Base-by-base conservation (phyloP, 2,113 vertebrate genomes). In the Pipa parva region DNA sequence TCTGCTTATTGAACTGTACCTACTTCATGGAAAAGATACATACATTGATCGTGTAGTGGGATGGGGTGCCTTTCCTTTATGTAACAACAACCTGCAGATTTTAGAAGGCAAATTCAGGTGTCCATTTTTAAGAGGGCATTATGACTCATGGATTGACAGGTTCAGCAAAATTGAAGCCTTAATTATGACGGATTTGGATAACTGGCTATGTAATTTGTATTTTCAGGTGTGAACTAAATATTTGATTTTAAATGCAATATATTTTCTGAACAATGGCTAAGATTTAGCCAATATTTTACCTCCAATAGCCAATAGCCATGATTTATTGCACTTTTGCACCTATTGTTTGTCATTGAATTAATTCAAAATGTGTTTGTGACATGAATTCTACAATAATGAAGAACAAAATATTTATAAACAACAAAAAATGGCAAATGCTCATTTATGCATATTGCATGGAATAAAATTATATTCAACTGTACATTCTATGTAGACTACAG, bases 201-300 rank as follows among this genome's bases (percentile, higher is more conserved):
- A 89, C 68, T 98, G 95, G 94, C 76, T 99, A 45, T 95, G 94
- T 77, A 97, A 97, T 78, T 82, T 97, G 67, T 97, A 97, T 81
- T 97, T 99, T 75, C 89, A 99, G 94, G 95, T 97, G 76, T 57
- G 82, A 49, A n/a, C 12, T 6, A 0, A 15, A 5, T n/a, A 24
- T 18, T 5, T 27, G 21, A 28, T 54, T 37, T 39, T 42, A 55
- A 42, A 17, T 42, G 25, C 11, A 45, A 74, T 37, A 54, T 7
- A 11, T n/a, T 7, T 1, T 50, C 51, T 31, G 1, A 50, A n/a
- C n/a, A n/a, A n/a, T n/a, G n/a, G n/a, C n/a, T n/a, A n/a, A n/a
- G n/a, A n/a, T n/a, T n/a, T n/a, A n/a, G n/a, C n/a, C n/a, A n/a
- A n/a, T n/a, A n/a, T n/a, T n/a, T n/a, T n/a, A n/a, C n/a, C n/a